These are phyloP conservation scores for Luperina nickerlii DNA, from an alignment of 2,888 invertebrate genomes.

Conservation along the genomic window DNA sequence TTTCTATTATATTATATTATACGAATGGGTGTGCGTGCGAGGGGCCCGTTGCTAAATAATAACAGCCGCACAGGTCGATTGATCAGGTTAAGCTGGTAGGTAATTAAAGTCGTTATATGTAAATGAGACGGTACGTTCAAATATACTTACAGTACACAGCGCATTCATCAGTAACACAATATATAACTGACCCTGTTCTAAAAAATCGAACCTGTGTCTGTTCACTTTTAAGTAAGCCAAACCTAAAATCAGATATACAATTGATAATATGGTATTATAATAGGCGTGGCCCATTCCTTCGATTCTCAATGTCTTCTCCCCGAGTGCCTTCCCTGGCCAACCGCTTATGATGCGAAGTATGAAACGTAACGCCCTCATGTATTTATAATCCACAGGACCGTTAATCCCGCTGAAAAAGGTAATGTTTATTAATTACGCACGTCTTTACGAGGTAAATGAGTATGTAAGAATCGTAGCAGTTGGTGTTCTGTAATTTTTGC, in stretches of 20 bases:
- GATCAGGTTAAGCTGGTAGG: too few species aligned
- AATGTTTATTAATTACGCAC: not conserved
- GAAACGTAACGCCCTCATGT: constrained; percentile 60
- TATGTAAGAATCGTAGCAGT: too few species aligned
- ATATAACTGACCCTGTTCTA: constrained; percentile 63
- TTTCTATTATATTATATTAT: not conserved
- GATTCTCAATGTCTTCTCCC: constrained; percentile 51
- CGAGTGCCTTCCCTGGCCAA: constrained; percentile 66
- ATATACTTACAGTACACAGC: constrained; percentile 55
- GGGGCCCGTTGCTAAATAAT: not conserved
- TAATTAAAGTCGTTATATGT: not conserved
- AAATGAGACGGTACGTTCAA: not conserved
- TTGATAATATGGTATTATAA: constrained; percentile 58
- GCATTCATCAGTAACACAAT: constrained; percentile 62
- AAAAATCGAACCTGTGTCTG: constrained; percentile 48
- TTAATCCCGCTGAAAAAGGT: constrained; percentile 56
- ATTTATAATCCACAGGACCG: constrained; percentile 58
- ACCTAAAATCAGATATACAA: constrained; percentile 52
- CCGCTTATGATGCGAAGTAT: constrained; percentile 63
- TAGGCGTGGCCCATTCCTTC: constrained; percentile 57
- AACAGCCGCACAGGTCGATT: too few species aligned
- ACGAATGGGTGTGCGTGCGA: not conserved
- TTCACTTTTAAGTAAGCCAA: constrained; percentile 54
- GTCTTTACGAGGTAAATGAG: too few species aligned
- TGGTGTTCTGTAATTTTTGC: too few species aligned